A percentile compares a stretch with the other conserved stretches of the same genome.
Evolutionary conservation across 2,113 vertebrate species (phyloP).

Genomic region (Redunca redunca): DNA sequence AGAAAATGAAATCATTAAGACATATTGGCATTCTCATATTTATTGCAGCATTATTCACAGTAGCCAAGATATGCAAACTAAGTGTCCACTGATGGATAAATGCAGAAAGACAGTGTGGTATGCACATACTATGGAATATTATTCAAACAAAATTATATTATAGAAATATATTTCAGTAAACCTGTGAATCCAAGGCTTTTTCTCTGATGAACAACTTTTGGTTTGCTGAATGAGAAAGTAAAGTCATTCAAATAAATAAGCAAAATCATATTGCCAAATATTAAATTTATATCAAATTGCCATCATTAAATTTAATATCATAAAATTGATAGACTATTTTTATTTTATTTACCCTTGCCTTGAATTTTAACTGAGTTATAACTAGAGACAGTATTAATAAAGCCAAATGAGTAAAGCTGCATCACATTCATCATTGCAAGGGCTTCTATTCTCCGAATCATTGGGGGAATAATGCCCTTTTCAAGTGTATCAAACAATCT

Average conservation of each 20-base stretch:
- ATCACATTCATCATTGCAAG: not conserved
- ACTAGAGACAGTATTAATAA: not conserved
- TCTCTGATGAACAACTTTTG: not conserved
- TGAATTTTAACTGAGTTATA: not conserved
- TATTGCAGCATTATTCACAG: not conserved
- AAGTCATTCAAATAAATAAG: not conserved
- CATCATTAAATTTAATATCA: not conserved
- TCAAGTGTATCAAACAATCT: not conserved
- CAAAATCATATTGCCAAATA: not conserved
- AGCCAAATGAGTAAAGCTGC: not conserved
- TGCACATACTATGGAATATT: not conserved
- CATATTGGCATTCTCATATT: not conserved
- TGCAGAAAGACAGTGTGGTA: not conserved
- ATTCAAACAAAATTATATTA: not conserved
- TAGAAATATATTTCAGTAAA: not conserved
- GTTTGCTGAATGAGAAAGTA: not conserved
- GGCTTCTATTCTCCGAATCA: not conserved
- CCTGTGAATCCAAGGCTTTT: not conserved
- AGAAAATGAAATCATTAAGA: not conserved
- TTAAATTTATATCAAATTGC: not conserved
- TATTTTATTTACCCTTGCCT: not conserved
- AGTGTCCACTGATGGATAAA: not conserved
- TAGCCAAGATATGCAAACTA: not conserved
- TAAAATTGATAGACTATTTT: not conserved
- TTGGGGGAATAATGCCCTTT: not conserved